phyloP scores from a whole-genome alignment of 2,797 vertebrate species.

The Oceanodroma leucorhoa region DNA sequence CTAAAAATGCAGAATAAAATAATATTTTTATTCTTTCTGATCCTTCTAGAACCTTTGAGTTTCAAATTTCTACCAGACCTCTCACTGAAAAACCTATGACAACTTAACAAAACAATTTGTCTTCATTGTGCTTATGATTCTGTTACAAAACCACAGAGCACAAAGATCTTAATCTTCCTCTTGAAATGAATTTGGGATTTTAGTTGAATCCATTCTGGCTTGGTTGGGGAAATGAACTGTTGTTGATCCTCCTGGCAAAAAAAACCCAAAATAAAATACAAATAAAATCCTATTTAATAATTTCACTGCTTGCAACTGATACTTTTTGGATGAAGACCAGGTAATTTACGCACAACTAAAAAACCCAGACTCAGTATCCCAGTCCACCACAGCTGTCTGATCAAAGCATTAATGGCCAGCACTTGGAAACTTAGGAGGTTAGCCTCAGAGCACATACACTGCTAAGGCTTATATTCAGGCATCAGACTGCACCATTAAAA shows the following conservation, averaged over 20 bases:
- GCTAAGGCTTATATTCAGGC: neutral
- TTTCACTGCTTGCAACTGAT: neutral
- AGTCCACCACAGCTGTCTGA: neutral
- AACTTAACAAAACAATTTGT: neutral
- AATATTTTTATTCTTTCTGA: neutral
- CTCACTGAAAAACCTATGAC: neutral
- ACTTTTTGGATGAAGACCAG: neutral
- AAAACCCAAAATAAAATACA: neutral
- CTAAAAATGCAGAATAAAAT: neutral
- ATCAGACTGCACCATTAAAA: neutral
- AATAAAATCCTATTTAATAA: neutral
- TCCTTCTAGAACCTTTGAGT: neutral
- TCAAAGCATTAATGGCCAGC: neutral
- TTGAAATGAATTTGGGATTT: neutral
- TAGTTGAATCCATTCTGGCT: neutral
- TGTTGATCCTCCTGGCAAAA: neutral
- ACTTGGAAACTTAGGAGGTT: neutral
- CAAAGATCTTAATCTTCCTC: neutral
- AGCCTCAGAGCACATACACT: neutral
- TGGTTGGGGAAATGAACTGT: neutral
- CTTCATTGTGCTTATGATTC: neutral
- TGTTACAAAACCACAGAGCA: neutral
- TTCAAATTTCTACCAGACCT: neutral
- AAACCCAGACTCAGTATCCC: fast-evolving
- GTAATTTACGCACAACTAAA: neutral